Evolutionary conservation across 2,797 vertebrate species (phyloP), one percentile per base, ranked within the genome.

Genomic region (Sparus aurata): DNA sequence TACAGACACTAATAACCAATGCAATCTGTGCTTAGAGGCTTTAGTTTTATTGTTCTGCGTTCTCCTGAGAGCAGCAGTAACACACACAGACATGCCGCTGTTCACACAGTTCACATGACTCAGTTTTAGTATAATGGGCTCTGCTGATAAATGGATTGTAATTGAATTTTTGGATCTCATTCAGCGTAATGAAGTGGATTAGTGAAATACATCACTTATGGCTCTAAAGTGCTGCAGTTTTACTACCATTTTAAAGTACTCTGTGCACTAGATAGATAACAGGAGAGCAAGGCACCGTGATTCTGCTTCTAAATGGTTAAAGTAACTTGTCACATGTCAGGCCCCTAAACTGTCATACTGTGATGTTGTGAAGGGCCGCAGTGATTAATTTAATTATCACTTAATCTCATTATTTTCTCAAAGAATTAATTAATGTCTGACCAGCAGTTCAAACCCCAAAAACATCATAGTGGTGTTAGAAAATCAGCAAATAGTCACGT

Each of bases 31-130:
- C 55, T 85, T 12, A 20, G 4, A 71, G 75, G 80, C 67, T 81
- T 58, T 61, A 61, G 47, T 83, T 87, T 80, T 82, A 71, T 54
- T 80, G 69, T 52, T 1, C 6, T 47, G 23, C 16, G 0, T 66
- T 86, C 61, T 66, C 59, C 61, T n/a, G 80, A 74, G 76, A 73
- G 22, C 65, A 78, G 75, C 74, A 47, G 66, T 69, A 74, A 83
- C 77, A 83, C 84, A 86, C 54, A 67, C 70, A 77, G 61, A 70
- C 46, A 71, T 22, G 11, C 77, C 73, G 80, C 79, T 69, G 78
- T 71, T 87, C 80, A 88, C 82, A 82, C 80, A 58, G 0, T 30
- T 88, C 88, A 93, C 91, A 93, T 94, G 91, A 93, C 87, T 88
- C 69, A 76, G 89, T 72, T 85, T 86, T 71, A 73, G 77, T 45